Percentiles rank a stretch among this genome's conserved stretches.
These are phyloP conservation scores for Plusia festucae DNA, from an alignment of 2,888 invertebrate genomes.

Conservation along the genomic window DNA sequence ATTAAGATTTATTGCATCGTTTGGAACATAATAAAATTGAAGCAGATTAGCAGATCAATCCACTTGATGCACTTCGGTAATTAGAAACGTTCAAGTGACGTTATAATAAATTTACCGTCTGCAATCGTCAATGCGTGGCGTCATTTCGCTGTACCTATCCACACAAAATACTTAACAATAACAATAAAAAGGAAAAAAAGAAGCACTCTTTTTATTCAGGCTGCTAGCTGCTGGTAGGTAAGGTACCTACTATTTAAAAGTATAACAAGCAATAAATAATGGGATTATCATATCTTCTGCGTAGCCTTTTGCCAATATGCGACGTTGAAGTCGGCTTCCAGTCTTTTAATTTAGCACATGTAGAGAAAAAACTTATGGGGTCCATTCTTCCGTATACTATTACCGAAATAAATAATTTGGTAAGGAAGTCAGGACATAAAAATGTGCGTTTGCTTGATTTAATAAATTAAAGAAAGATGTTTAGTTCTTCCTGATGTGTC, in stretches of 20 bases:
- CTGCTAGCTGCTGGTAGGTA: no score
- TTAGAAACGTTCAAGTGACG: not conserved
- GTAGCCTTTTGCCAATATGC: no score
- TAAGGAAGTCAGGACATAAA: not conserved
- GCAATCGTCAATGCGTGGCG: not conserved
- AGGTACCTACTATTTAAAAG: no score
- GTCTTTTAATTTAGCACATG: not conserved
- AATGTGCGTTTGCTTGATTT: constrained; percentile 6
- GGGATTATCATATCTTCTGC: not conserved
- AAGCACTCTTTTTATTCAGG: no score
- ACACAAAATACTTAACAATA: not conserved
- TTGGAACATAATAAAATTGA: not conserved
- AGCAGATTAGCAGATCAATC: not conserved
- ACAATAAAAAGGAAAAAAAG: not conserved
- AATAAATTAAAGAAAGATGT: constrained; percentile 46
- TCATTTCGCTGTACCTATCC: no score
- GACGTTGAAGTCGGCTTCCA: no score
- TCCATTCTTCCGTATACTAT: not conserved
- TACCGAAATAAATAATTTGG: not conserved
- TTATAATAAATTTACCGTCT: not conserved
- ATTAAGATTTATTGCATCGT: not conserved
- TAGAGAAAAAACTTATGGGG: no score
- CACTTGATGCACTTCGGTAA: not conserved
- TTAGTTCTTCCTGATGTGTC: constrained; percentile 64
- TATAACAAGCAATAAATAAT: not conserved